These are phyloP conservation scores for Diacarnus erythraeanus DNA, from an alignment of 37 sponge, comb jelly and placozoan genomes.

Conservation along the genomic window DNA sequence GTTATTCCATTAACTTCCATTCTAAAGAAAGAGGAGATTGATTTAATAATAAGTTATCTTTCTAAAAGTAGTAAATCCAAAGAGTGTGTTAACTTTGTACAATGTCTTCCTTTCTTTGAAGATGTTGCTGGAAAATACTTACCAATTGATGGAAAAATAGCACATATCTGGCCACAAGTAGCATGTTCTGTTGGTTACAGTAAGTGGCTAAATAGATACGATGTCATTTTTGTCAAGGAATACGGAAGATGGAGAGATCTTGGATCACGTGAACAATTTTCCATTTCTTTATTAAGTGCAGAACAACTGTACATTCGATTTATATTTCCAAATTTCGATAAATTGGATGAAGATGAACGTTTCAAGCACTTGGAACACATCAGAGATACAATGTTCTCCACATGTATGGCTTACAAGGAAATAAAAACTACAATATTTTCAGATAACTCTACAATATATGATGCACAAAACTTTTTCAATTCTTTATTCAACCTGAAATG, in stretches of 20 bases:
- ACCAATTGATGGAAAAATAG: slow-evolving; percentile 11
- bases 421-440: not conserved
- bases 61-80: not conserved
- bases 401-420: no score
- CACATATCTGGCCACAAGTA: slow-evolving; percentile 29
- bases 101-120: slow-evolving; percentile 49
- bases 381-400: slow-evolving; percentile 31
- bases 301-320: slow-evolving; percentile 29
- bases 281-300: slow-evolving; percentile 1
- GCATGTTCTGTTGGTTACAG: slow-evolving; percentile 13
- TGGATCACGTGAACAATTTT: not conserved
- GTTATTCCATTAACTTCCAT: not conserved
- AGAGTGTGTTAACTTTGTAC: not conserved
- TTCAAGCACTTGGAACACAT: slow-evolving; percentile 47
- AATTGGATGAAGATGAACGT: slow-evolving; percentile 28
- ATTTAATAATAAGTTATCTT: slow-evolving; percentile 28
- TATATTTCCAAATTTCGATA: slow-evolving; percentile 36
- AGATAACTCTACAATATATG: not conserved
- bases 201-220: slow-evolving; percentile 3
- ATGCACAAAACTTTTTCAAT: slow-evolving; percentile 9
- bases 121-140: slow-evolving; percentile 15
- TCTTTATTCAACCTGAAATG: slow-evolving; percentile 3
- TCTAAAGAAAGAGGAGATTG: not conserved
- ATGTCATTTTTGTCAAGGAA: slow-evolving; percentile 27
- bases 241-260: slow-evolving; percentile 36